Conservation (phyloP, 2,113 vertebrate genomes). For the Poecilia latipinna region DNA sequence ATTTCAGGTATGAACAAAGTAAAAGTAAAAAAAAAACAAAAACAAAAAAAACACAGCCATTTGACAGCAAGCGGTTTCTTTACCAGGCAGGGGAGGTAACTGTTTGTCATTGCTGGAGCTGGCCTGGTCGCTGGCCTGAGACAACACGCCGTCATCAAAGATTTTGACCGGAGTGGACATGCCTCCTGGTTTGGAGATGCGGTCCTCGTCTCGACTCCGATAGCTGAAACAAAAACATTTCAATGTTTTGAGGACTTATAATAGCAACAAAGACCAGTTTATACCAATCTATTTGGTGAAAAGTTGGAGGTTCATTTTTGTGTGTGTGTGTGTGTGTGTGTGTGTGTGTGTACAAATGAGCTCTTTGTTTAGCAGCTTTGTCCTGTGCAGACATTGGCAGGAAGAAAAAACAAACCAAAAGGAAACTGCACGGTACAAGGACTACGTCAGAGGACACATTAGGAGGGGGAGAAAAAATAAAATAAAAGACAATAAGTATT, state of each 20-base stretch:
- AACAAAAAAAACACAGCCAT: too few relatives aligned
- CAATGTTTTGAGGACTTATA: background rate
- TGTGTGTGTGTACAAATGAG: background rate
- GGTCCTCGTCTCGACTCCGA: conserved; percentile 93
- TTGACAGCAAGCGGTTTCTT: background rate
- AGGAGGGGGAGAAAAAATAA: background rate
- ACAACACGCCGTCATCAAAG: conserved; percentile 78
- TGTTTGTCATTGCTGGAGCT: conserved; percentile 85
- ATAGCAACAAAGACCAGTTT: background rate
- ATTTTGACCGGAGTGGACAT: conserved; percentile 89
- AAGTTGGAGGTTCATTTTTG: too few relatives aligned
- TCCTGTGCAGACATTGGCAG: conserved; percentile 20
- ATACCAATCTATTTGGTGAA: conserved; percentile 1
- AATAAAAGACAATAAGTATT: conserved; percentile 33
- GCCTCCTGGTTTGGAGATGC: conserved; percentile 84
- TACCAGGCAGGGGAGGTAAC: conserved; percentile 92
- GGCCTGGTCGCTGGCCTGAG: conserved; percentile 85
- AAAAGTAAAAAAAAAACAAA: background rate
- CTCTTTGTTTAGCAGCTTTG: conserved; percentile 15
- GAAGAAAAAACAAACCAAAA: conserved; percentile 19
- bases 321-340: too few relatives aligned
- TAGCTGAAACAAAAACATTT: conserved; percentile 74
- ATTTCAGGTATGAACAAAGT: background rate
- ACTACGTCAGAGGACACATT: conserved; percentile 3
- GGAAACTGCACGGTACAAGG: conserved; percentile 12